phyloP scores from a whole-genome alignment of 35 echinoderm and acorn worm species.

The Nesometra sesokonis region DNA sequence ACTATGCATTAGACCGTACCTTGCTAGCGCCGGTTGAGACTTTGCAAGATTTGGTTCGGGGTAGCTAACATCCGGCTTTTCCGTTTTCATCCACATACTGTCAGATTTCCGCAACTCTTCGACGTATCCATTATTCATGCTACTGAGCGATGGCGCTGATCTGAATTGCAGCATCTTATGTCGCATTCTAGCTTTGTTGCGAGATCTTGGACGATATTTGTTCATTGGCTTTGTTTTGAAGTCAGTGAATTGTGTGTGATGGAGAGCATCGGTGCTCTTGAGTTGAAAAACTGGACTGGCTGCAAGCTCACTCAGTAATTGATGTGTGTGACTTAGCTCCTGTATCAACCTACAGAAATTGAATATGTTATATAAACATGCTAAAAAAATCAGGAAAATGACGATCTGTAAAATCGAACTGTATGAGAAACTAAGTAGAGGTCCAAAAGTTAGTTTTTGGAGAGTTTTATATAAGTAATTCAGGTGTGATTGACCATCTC shows the following conservation, averaged over 20 bases:
- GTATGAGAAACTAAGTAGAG: too few relatives aligned
- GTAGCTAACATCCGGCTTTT: not conserved
- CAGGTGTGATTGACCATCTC: too few relatives aligned
- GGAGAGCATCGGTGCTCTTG: not conserved
- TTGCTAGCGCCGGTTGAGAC: not conserved
- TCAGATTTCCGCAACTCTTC: not conserved
- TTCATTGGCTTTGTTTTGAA: not conserved
- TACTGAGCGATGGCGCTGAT: not conserved
- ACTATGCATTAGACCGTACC: not conserved
- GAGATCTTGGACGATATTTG: not conserved
- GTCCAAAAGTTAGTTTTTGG: too few relatives aligned
- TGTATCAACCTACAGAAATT: not conserved
- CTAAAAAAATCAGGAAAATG: too few relatives aligned
- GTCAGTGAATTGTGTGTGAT: not conserved
- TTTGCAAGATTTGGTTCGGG: not conserved
- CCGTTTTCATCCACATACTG: not conserved
- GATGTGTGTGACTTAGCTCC: not conserved
- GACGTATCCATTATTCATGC: not conserved
- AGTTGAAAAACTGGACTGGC: not conserved
- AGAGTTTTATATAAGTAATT: too few relatives aligned
- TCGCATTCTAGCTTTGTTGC: not conserved
- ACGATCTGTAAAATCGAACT: too few relatives aligned
- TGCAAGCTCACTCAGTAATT: not conserved
- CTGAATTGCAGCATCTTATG: not conserved
- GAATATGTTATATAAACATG: too few relatives aligned